A percentile compares a stretch with the other conserved stretches of the same genome.
Conservation (phyloP, 1,140 invertebrate species). For the Drosophila teissieri region DNA sequence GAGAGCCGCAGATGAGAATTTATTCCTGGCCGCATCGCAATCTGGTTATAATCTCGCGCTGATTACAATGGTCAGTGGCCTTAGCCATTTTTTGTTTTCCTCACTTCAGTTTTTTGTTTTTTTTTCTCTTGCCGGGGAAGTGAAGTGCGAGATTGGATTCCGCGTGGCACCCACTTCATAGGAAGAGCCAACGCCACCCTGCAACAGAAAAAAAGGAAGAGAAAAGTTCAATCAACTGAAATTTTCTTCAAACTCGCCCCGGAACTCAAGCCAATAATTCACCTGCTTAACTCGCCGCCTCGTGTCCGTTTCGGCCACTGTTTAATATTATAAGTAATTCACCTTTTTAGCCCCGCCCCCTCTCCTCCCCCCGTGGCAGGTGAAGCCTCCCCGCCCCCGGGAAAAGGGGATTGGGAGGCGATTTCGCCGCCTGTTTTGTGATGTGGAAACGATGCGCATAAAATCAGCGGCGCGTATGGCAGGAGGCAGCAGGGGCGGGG, state of each 20-base stretch:
- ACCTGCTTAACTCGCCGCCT: constrained; percentile 56
- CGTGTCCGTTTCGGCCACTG: constrained; percentile 63
- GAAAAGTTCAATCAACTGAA: constrained; percentile 64
- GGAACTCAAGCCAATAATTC: constrained; percentile 57
- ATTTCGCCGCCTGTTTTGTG: constrained; percentile 60
- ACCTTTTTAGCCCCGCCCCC: constrained; percentile 18
- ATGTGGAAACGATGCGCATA: constrained; percentile 81
- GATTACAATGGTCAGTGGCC: constrained; percentile 48
- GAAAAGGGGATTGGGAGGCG: background rate
- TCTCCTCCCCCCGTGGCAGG: background rate
- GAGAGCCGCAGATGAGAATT: constrained; percentile 43
- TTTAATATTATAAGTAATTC: constrained; percentile 76
- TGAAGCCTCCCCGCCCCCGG: background rate
- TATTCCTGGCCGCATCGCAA: constrained; percentile 37
- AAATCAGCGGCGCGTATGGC: constrained; percentile 77
- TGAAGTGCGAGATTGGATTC: constrained; percentile 65
- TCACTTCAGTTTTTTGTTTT: background rate
- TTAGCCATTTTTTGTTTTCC: constrained; percentile 3
- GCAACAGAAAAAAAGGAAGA: background rate
- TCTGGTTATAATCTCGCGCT: constrained; percentile 48
- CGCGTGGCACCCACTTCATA: constrained; percentile 3
- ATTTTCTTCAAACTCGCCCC: constrained; percentile 31
- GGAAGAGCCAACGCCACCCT: background rate
- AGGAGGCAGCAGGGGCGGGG: constrained; percentile 5
- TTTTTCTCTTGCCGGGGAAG: constrained; percentile 9